Evolutionary conservation across 2,113 vertebrate species (phyloP).

Genomic region (Illadopsis cleaveri): DNA sequence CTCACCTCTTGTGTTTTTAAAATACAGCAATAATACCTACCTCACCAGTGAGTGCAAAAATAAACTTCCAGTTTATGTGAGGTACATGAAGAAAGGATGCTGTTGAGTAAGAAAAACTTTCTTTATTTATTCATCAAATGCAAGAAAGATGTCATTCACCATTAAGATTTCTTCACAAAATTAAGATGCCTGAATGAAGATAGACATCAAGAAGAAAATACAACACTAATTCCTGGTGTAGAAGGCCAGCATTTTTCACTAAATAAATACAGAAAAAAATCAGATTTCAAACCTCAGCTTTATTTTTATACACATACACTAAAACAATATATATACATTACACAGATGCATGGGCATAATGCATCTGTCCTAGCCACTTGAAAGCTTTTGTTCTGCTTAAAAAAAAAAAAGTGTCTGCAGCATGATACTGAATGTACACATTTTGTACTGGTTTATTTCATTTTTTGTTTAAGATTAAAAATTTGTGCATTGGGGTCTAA

Average conservation of each 20-base stretch:
- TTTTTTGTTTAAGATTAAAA: neutral
- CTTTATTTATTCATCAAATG: neutral
- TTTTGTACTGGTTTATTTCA: neutral
- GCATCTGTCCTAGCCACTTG: neutral
- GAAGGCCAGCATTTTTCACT: neutral
- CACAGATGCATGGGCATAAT: neutral
- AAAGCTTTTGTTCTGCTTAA: slow-evolving; percentile 27
- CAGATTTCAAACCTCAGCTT: neutral
- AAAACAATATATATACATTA: neutral
- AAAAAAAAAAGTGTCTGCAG: slow-evolving; percentile 7
- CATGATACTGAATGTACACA: neutral
- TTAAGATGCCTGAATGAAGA: neutral
- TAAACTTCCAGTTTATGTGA: neutral
- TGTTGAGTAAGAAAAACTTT: neutral
- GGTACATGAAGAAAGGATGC: neutral
- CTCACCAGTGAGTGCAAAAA: neutral
- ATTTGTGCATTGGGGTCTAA: neutral
- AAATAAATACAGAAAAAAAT: neutral
- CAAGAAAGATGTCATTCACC: neutral
- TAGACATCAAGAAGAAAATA: neutral
- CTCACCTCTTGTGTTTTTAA: neutral
- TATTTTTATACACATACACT: neutral
- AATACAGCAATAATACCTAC: neutral
- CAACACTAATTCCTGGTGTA: neutral
- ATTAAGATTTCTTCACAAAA: neutral